A percentile compares a stretch with the other conserved stretches of the same genome.
Conservation (phyloP, 30 jellyfish, hydroid and myxozoan species). For the Chrysaora quinquecirrha region DNA sequence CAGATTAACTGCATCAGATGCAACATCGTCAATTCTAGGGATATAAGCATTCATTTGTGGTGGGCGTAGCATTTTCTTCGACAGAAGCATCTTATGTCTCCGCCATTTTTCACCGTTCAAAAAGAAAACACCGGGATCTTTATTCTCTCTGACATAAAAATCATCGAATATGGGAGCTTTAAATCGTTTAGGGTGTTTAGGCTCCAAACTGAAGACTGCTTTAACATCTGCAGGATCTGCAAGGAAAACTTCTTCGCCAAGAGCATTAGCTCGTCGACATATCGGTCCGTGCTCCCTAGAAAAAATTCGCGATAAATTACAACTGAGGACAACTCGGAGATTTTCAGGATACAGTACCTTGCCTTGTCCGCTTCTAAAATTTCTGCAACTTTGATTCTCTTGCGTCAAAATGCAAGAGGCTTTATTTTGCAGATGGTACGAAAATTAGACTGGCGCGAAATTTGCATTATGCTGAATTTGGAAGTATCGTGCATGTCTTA, state of each 20-base stretch:
- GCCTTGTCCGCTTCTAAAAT: no score
- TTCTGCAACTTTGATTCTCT: no score
- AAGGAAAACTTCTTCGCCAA: slow-evolving; percentile 30
- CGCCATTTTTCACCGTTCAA: slow-evolving; percentile 68
- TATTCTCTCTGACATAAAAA: slow-evolving; percentile 13
- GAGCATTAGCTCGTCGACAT: background rate
- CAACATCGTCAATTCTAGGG: slow-evolving; percentile 46
- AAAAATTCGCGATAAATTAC: background rate
- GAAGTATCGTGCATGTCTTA: no score
- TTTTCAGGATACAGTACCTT: no score
- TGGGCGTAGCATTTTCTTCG: no score
- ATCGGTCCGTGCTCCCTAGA: slow-evolving; percentile 55
- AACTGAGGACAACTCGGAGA: background rate
- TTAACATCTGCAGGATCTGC: slow-evolving; percentile 50
- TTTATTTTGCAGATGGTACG: no score
- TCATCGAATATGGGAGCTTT: slow-evolving; percentile 12
- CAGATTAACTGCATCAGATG: slow-evolving; percentile 37
- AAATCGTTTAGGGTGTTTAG: slow-evolving; percentile 56
- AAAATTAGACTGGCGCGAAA: no score
- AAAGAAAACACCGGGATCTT: slow-evolving; percentile 79
- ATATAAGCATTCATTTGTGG: no score
- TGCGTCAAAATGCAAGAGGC: no score
- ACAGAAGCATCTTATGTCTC: no score
- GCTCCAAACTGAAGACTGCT: slow-evolving; percentile 52
- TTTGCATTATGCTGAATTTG: no score